Conservation (phyloP, 2,888 invertebrate genomes). For the Meloe dianella region DNA sequence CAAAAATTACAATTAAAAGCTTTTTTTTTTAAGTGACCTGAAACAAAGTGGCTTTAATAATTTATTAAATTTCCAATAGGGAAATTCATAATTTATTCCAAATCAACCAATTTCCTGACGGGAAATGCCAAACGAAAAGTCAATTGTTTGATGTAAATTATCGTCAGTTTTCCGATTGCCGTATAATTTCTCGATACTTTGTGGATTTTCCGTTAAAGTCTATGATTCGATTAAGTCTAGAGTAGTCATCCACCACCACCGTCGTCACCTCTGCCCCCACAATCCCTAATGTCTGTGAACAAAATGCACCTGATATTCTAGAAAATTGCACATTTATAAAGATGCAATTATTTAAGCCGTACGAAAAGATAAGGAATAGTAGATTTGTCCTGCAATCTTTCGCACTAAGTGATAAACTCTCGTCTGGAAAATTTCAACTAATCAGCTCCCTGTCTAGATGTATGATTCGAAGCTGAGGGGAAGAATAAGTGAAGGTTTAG, state of each 20-base stretch:
- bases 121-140: neutral
- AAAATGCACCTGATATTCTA: neutral
- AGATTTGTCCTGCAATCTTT: constrained; percentile 36
- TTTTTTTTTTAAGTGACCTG: neutral
- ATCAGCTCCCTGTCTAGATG: constrained; percentile 4
- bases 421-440: constrained; percentile 22
- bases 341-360: constrained; percentile 47
- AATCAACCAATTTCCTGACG: neutral
- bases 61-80: neutral
- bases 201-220: neutral
- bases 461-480: neutral
- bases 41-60: neutral
- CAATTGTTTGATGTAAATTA: constrained; percentile 7
- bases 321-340: too few species aligned
- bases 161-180: neutral
- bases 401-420: constrained; percentile 12
- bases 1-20: neutral
- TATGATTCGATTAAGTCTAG: neutral
- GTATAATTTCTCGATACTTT: neutral
- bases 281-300: neutral
- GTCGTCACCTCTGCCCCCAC: neutral
- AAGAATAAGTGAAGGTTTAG: neutral
- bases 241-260: neutral
- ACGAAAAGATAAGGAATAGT: constrained; percentile 47
- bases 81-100: neutral